Percentiles rank a stretch among this genome's conserved stretches.
phyloP scores from a whole-genome alignment of 1,140 invertebrate species.

The Tetraneura akinire region DNA sequence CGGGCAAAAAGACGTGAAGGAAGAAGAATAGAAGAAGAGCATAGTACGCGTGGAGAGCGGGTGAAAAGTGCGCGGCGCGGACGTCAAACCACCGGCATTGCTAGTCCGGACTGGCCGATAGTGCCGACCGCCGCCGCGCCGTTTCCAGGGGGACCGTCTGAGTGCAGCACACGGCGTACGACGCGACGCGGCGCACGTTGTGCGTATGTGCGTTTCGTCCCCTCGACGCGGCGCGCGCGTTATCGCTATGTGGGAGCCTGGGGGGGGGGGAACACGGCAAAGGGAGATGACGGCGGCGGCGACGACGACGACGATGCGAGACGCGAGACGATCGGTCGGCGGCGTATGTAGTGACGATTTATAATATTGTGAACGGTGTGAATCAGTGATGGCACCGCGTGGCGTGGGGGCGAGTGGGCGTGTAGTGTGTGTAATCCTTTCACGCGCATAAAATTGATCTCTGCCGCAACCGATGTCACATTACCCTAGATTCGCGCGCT shows the following conservation, averaged over 20 bases:
- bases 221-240: not conserved
- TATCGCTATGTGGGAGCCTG: no score
- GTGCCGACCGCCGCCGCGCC: not conserved
- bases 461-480: constrained; percentile 34
- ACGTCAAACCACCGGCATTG: constrained; percentile 51
- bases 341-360: not conserved
- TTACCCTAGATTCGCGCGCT: constrained; percentile 39
- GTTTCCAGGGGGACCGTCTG: constrained; percentile 51
- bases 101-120: constrained; percentile 47
- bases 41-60: constrained; percentile 49
- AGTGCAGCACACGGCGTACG: constrained; percentile 47
- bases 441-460: constrained; percentile 49
- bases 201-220: not conserved
- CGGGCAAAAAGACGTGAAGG: constrained; percentile 44
- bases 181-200: not conserved
- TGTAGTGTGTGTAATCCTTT: constrained; percentile 48
- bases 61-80: constrained; percentile 45
- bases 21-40: constrained; percentile 51
- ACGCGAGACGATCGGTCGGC: not conserved
- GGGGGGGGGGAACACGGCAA: no score
- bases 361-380: constrained; percentile 43
- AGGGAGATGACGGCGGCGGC: not conserved
- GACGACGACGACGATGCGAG: constrained; percentile 22
- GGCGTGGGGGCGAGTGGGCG: constrained; percentile 45
- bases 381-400: constrained; percentile 34